Percentiles rank a stretch among this genome's conserved stretches.
phyloP scores from a whole-genome alignment of 2,888 invertebrate genomes.

The Gastracanthus pulcherrimus region DNA sequence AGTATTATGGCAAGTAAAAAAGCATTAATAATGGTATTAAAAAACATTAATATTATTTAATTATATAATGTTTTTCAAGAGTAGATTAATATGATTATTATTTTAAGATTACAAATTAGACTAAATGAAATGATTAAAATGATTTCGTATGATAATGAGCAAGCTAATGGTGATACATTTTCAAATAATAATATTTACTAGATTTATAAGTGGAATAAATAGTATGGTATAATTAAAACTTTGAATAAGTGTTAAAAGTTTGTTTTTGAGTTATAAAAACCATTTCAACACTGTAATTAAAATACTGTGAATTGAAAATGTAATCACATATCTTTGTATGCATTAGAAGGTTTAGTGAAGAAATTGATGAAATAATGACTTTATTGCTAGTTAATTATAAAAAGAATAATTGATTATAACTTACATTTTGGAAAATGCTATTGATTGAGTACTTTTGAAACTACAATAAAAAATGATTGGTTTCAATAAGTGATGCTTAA shows the following conservation, averaged over 20 bases:
- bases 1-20: conserved; percentile 7
- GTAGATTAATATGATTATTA: conserved; percentile 1
- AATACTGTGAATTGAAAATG: conserved; percentile 44
- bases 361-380: conserved; percentile 37
- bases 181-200: conserved; percentile 33
- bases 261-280: no score
- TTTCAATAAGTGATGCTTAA: conserved; percentile 37
- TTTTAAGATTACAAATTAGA: neutral
- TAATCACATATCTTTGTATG: conserved; percentile 38
- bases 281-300: neutral
- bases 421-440: conserved; percentile 59
- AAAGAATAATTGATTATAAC: conserved; percentile 47
- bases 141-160: conserved; percentile 36
- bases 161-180: conserved; percentile 43
- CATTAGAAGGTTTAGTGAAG: conserved; percentile 22
- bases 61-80: neutral
- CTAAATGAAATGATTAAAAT: conserved; percentile 8
- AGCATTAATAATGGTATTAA: conserved; percentile 18
- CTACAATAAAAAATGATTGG: conserved; percentile 56
- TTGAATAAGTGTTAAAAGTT: no score
- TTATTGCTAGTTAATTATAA: conserved; percentile 40
- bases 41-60: neutral
- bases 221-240: no score
- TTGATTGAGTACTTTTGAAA: conserved; percentile 59
- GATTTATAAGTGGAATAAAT: no score